Conservation (phyloP, 2,113 vertebrate species). For the Herpailurus yagouaroundi region DNA sequence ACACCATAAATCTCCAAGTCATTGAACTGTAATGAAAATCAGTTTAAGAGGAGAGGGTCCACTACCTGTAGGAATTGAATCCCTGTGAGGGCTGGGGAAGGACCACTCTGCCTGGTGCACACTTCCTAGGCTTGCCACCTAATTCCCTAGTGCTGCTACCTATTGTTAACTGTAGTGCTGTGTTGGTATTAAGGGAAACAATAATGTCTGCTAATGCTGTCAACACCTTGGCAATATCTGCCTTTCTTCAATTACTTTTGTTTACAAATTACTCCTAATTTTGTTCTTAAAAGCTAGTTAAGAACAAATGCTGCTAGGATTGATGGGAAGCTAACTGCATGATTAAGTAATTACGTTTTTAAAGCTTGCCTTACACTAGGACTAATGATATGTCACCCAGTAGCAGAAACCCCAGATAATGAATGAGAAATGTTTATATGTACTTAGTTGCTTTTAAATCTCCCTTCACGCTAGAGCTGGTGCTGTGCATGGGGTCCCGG, state of each 20-base stretch:
- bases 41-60: not conserved
- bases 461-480: constrained; percentile 77
- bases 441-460: constrained; percentile 81
- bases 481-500: constrained; percentile 25
- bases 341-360: constrained; percentile 91
- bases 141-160: not conserved
- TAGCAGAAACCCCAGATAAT: constrained; percentile 84
- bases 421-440: constrained; percentile 87
- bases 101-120: not conserved
- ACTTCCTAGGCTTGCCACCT: not conserved
- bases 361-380: constrained; percentile 87
- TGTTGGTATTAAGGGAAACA: constrained; percentile 77
- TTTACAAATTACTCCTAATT: constrained; percentile 91
- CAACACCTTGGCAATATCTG: constrained; percentile 89
- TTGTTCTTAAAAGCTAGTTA: constrained; percentile 90
- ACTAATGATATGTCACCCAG: constrained; percentile 87
- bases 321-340: constrained; percentile 89
- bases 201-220: constrained; percentile 81
- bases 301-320: constrained; percentile 88
- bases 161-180: constrained; percentile 71
- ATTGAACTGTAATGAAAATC: not conserved
- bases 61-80: not conserved
- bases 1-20: not conserved
- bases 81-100: not conserved
- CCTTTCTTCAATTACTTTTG: constrained; percentile 89